Evolutionary conservation across 30 jellyfish, hydroid and myxozoan genomes (phyloP).

Genomic region (Haliclystus octoradiatus): DNA sequence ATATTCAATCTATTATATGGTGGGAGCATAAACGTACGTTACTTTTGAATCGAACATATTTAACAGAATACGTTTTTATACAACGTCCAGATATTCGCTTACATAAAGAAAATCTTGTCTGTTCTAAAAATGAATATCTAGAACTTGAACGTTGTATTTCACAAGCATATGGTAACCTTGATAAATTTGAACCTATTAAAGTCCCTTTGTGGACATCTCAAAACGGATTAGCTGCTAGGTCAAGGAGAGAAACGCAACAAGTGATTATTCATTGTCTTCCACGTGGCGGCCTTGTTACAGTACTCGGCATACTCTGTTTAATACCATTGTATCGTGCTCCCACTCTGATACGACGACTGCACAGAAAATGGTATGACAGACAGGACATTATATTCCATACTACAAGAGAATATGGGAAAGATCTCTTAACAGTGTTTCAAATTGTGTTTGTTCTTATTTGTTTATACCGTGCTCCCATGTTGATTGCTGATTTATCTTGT

Average conservation of each 20-base stretch:
- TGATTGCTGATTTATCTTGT: slow-evolving; percentile 52
- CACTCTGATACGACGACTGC: slow-evolving; percentile 18
- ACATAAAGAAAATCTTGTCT: slow-evolving; percentile 29
- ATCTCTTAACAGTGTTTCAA: slow-evolving; percentile 42
- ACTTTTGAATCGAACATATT: slow-evolving; percentile 24
- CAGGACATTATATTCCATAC: slow-evolving; percentile 41
- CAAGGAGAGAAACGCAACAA: slow-evolving; percentile 68
- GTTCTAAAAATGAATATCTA: slow-evolving; percentile 28
- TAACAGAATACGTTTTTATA: slow-evolving; percentile 39
- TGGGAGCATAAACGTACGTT: slow-evolving; percentile 58
- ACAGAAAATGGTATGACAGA: slow-evolving; percentile 57
- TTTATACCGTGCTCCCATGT: slow-evolving; percentile 84
- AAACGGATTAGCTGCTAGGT: slow-evolving; percentile 52
- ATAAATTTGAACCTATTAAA: slow-evolving; percentile 29
- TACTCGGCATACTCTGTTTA: slow-evolving; percentile 47
- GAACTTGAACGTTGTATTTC: slow-evolving; percentile 18
- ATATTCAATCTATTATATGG: slow-evolving; percentile 29
- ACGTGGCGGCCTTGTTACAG: slow-evolving; percentile 49
- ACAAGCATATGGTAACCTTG: slow-evolving; percentile 26
- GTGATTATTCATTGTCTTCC: slow-evolving; percentile 69
- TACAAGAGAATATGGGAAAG: slow-evolving; percentile 46
- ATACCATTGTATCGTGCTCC: slow-evolving; percentile 89
- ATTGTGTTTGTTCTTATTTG: slow-evolving; percentile 44
- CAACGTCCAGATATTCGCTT: slow-evolving; percentile 52
- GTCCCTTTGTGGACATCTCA: slow-evolving; percentile 60